Percentiles rank a stretch among this genome's conserved stretches.
Conservation (phyloP, 2,797 vertebrate species). For the Lerista edwardsae region DNA sequence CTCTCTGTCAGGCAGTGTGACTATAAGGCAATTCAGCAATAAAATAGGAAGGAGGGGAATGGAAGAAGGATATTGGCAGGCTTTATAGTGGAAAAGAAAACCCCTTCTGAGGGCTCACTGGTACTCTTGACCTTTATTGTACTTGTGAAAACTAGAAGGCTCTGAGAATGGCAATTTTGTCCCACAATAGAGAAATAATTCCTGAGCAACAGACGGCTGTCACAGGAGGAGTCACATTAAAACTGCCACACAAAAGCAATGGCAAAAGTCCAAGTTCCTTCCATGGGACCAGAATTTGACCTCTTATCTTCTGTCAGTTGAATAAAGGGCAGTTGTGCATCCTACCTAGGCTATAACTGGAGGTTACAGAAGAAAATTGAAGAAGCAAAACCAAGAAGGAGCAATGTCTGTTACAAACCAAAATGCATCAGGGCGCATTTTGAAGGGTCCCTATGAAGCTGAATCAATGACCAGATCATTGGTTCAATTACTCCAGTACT, state of each 20-base stretch:
- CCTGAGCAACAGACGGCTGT: neutral
- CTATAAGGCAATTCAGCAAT: slow-evolving; percentile 32
- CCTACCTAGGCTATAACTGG: neutral
- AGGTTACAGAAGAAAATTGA: neutral
- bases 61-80: slow-evolving; percentile 32
- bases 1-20: neutral
- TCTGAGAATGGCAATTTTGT: neutral
- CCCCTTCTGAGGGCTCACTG: slow-evolving; percentile 33
- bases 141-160: slow-evolving; percentile 30
- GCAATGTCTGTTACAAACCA: neutral
- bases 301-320: neutral
- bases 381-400: neutral
- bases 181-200: neutral
- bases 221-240: neutral
- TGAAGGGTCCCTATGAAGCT: neutral
- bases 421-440: too few relatives aligned
- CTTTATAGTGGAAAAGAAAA: slow-evolving; percentile 34
- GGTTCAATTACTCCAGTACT: neutral
- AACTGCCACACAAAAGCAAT: neutral
- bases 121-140: slow-evolving; percentile 26
- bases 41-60: slow-evolving; percentile 4
- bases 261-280: neutral
- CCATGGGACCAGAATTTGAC: neutral
- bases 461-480: too few relatives aligned
- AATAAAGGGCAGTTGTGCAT: neutral